phyloP scores from a whole-genome alignment of 2,888 invertebrate species.

The Caenorhabditis sp. region DNA sequence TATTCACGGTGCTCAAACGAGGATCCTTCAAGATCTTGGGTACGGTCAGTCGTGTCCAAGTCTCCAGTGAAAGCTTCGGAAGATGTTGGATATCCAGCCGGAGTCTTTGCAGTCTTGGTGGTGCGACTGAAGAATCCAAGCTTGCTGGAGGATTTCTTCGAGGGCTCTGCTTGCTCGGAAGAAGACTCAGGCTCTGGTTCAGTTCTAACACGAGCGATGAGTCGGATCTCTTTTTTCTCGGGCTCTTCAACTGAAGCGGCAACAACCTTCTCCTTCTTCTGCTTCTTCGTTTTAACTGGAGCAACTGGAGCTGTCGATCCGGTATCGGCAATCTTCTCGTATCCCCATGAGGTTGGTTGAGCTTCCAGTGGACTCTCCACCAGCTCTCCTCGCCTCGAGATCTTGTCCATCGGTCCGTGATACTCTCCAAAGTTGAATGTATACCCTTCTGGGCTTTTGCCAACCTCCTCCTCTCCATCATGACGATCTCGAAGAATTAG shows the following conservation, averaged over 20 bases:
- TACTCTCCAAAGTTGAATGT: slow-evolving; percentile 34
- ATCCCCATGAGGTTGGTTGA: slow-evolving; percentile 5
- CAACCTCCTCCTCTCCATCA: slow-evolving; percentile 67
- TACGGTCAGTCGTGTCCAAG: slow-evolving; percentile 37
- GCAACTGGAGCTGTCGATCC: slow-evolving; percentile 1
- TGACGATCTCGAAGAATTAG: slow-evolving; percentile 55
- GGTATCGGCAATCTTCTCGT: neutral
- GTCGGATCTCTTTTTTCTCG: slow-evolving; percentile 46
- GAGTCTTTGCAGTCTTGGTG: slow-evolving; percentile 13
- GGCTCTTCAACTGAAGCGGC: slow-evolving; percentile 16
- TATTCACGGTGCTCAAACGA: slow-evolving; percentile 47
- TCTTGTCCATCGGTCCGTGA: slow-evolving; percentile 55
- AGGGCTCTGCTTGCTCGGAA: slow-evolving; percentile 16
- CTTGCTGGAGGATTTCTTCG: slow-evolving; percentile 20
- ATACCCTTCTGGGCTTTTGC: slow-evolving; percentile 54
- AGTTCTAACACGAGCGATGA: slow-evolving; percentile 46
- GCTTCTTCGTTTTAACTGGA: neutral
- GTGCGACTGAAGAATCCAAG: slow-evolving; percentile 49
- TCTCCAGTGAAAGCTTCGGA: slow-evolving; percentile 44
- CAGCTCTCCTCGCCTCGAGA: slow-evolving; percentile 30
- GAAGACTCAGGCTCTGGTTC: slow-evolving; percentile 25
- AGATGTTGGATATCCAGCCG: slow-evolving; percentile 35
- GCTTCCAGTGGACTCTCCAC: slow-evolving; percentile 44
- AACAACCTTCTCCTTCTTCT: slow-evolving; percentile 24
- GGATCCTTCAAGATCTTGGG: slow-evolving; percentile 40